Base-by-base conservation (phyloP, 2,888 invertebrate species). In the Rhaphigaster nebulosa region DNA sequence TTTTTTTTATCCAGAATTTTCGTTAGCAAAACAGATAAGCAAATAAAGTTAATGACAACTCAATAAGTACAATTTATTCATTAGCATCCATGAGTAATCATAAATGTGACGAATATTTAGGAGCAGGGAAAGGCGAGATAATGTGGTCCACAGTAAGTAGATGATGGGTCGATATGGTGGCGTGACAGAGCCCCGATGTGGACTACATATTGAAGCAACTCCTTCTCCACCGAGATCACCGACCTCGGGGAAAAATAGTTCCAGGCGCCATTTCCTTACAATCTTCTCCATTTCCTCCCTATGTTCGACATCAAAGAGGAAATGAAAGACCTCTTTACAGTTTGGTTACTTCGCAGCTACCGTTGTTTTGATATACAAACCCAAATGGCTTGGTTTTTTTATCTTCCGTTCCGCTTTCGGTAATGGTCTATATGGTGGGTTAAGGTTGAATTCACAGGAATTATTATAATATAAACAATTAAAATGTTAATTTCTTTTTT, bases 301-400 rank as follows among this genome's bases (percentile, higher is more conserved):
- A 18, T 84, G n/a, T n/a, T 84, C 84, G n/a, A 84, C 84, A 84
- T 84, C 84, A 84, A 50, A n/a, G 84, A 84, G 84, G 84, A 84
- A 84, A 84, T 84, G 84, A 84, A 84, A 84, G 45, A 50, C 6
- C 41, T 41, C 84, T 84, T 84, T 84, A n/a, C 84, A 84, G 84
- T 84, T 84, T n/a, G 45, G 45, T n/a, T n/a, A 45, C 84, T 84
- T 50, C 26, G 26, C 45, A 26, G 38, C 41, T n/a, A 45, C 84
- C 84, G n/a, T 41, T 12, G n/a, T n/a, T 84, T 45, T 84, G 84
- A 84, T 84, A 84, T n/a, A 84, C 84, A 50, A n/a, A 50, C n/a
- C 84, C 45, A n/a, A 84, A 84, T 84, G 15, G 26, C 38, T 23
- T 38, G 29, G n/a, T 34, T 38, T 8, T 29, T 34, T 76, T 76